These are phyloP conservation scores for Prunella strophiata DNA, from an alignment of 2,797 vertebrate species.

Conservation along the genomic window DNA sequence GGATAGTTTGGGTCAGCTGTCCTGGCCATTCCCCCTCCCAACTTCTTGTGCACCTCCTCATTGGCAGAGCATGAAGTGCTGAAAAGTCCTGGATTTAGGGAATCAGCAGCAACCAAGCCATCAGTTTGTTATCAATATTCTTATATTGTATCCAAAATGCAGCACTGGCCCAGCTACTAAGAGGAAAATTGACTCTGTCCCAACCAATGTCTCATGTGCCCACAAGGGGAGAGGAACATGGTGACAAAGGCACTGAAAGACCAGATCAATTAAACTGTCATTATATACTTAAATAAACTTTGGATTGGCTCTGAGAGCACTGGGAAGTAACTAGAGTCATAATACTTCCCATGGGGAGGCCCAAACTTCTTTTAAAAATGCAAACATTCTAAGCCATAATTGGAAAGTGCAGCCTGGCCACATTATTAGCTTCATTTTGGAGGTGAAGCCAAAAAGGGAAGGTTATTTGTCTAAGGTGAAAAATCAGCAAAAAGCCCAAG, in stretches of 20 bases:
- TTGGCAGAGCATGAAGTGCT: not conserved
- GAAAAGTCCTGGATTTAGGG: not conserved
- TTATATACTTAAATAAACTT: not conserved
- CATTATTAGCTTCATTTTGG: not conserved
- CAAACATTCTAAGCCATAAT: not conserved
- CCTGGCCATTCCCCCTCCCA: not conserved
- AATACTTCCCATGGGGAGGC: not conserved
- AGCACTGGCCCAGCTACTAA: not conserved
- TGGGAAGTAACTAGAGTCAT: not conserved
- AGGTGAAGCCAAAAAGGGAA: constrained; percentile 21
- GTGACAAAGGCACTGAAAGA: not conserved
- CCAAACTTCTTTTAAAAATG: not conserved
- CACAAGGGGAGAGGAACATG: not conserved
- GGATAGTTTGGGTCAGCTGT: not conserved
- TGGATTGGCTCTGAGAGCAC: not conserved
- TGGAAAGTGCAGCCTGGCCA: not conserved
- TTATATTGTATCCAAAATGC: not conserved
- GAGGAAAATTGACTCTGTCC: not conserved
- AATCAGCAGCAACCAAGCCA: not conserved
- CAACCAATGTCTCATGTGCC: not conserved
- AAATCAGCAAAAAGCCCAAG: not conserved
- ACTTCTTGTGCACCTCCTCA: not conserved
- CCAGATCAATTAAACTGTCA: not conserved
- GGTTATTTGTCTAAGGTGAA: not conserved
- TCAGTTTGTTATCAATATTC: not conserved